Conservation (phyloP, 2,888 invertebrate genomes). For the Orthosia gracilis region DNA sequence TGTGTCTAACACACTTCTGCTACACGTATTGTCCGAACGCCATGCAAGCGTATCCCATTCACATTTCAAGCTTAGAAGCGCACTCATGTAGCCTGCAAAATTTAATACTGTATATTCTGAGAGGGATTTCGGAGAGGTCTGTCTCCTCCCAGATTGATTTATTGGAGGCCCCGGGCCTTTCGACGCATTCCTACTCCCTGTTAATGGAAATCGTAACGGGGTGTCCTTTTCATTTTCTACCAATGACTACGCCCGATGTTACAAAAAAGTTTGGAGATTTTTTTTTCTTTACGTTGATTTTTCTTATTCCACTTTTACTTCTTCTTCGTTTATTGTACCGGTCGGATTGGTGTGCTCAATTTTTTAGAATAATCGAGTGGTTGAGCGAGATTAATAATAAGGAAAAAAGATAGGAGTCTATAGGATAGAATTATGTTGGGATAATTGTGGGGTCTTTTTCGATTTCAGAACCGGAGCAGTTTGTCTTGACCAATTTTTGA, state of each 20-base stretch:
- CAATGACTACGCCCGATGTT: conserved; percentile 74
- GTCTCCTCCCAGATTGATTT: conserved; percentile 82
- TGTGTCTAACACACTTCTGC: conserved; percentile 56
- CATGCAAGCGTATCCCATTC: conserved; percentile 50
- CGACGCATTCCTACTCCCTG: conserved; percentile 78
- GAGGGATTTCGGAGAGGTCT: conserved; percentile 71
- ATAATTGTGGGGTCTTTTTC: conserved; percentile 48
- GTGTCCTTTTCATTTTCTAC: conserved; percentile 82
- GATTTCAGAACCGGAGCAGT: not conserved
- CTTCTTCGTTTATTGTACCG: conserved; percentile 48
- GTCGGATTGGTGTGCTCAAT: conserved; percentile 52
- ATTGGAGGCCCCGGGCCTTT: conserved; percentile 78
- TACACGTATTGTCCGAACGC: conserved; percentile 50
- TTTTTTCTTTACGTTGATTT: conserved; percentile 56
- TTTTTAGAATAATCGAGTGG: conserved; percentile 50
- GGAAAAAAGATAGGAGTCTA: conserved; percentile 33
- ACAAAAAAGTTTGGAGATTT: conserved; percentile 59
- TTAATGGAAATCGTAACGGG: conserved; percentile 84
- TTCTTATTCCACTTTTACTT: conserved; percentile 54
- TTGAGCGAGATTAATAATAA: conserved; percentile 57
- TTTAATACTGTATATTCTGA: conserved; percentile 72
- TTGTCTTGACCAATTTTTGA: conserved; percentile 3
- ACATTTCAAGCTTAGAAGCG: conserved; percentile 57
- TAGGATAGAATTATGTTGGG: conserved; percentile 39
- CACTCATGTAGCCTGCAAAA: conserved; percentile 66